Percentiles rank a stretch among this genome's conserved stretches.
These are phyloP conservation scores for Triplophysa bombifrons DNA, from an alignment of 2,797 vertebrate species.

Conservation along the genomic window DNA sequence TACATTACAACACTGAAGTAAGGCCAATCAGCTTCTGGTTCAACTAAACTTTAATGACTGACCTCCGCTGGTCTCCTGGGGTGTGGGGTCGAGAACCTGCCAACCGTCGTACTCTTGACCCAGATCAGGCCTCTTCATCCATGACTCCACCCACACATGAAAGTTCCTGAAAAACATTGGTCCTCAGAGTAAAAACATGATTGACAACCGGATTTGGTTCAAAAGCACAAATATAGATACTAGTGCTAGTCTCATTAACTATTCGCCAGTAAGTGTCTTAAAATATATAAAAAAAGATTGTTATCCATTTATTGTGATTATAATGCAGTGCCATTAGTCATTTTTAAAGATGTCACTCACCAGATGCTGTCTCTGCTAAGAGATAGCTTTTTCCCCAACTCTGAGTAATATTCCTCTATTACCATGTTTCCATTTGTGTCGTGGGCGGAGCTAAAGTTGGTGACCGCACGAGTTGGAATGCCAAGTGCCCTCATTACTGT, in stretches of 20 bases:
- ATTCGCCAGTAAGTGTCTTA: too few relatives aligned
- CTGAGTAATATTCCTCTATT: constrained; percentile 84
- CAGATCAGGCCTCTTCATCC: constrained; percentile 88
- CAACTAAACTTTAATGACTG: constrained; percentile 29
- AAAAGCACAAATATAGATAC: too few relatives aligned
- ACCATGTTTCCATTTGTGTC: constrained; percentile 85
- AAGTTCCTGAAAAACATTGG: constrained; percentile 82
- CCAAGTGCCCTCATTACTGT: neutral
- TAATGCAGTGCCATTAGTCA: neutral
- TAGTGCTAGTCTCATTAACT: too few relatives aligned
- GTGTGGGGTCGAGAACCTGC: constrained; percentile 93
- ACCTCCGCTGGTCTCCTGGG: constrained; percentile 89
- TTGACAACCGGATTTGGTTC: too few relatives aligned
- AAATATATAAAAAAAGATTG: too few relatives aligned
- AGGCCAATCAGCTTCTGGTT: too few relatives aligned
- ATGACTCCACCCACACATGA: constrained; percentile 94
- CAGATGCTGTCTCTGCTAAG: constrained; percentile 81
- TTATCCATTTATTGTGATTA: too few relatives aligned
- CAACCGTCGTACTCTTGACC: constrained; percentile 84
- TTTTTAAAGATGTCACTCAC: constrained; percentile 67
- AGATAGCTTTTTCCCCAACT: constrained; percentile 76
- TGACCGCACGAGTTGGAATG: constrained; percentile 52
- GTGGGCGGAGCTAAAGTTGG: constrained; percentile 88
- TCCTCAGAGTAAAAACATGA: too few relatives aligned
- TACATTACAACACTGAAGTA: too few relatives aligned